phyloP scores from a whole-genome alignment of 53 echinoderm and acorn worm species.

The Echinarachnius parma region DNA sequence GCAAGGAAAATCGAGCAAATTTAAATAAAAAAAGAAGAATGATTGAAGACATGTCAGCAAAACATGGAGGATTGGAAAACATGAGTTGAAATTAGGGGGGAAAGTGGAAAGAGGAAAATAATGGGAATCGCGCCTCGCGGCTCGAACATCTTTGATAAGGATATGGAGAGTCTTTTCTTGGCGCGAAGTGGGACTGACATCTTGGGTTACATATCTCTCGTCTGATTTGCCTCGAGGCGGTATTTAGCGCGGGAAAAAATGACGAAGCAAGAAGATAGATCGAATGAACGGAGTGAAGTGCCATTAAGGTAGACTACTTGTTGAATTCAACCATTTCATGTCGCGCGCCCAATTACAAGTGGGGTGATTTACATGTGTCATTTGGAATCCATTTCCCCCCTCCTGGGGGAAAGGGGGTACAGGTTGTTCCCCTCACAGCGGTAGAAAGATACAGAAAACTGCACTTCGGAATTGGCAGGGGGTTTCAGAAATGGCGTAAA shows the following conservation, averaged over 20 bases:
- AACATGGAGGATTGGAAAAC: not conserved
- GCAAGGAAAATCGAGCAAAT: too few relatives aligned
- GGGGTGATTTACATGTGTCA: conserved; percentile 27
- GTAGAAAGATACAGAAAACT: not conserved
- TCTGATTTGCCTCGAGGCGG: conserved; percentile 35
- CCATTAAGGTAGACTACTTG: conserved; percentile 68
- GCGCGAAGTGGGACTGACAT: conserved; percentile 25
- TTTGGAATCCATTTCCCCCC: not conserved
- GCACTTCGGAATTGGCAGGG: not conserved
- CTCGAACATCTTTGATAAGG: conserved; percentile 23
- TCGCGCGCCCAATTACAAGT: conserved; percentile 13
- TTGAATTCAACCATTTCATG: conserved; percentile 59
- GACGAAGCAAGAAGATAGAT: conserved; percentile 44
- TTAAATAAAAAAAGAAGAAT: too few relatives aligned
- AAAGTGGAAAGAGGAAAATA: conserved; percentile 18
- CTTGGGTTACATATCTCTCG: conserved; percentile 54
- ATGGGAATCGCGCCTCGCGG: conserved; percentile 38
- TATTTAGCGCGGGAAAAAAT: conserved; percentile 43
- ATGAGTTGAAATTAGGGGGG: not conserved
- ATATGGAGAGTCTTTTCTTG: conserved; percentile 4
- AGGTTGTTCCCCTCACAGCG: too few relatives aligned
- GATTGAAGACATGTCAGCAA: too few relatives aligned
- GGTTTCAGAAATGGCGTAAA: too few relatives aligned
- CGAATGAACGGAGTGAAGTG: conserved; percentile 43
- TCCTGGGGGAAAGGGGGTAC: conserved; percentile 3